phyloP scores from a whole-genome alignment of 2,888 invertebrate species.

The Boloria selene region DNA sequence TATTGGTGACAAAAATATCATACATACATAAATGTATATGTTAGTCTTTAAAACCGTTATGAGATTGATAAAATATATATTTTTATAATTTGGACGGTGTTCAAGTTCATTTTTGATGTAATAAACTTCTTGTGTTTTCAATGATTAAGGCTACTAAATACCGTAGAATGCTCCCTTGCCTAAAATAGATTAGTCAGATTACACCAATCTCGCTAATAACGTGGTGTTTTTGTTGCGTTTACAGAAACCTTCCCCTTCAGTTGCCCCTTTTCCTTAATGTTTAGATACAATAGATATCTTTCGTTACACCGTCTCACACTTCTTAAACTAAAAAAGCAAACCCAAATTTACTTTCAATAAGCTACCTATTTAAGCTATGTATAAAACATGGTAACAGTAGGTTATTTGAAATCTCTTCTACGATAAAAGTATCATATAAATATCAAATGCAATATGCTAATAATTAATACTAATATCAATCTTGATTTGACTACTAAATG shows the following conservation, averaged over 20 bases:
- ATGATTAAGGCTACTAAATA: slow-evolving; percentile 64
- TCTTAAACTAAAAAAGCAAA: not conserved
- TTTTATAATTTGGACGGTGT: not conserved
- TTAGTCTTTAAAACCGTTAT: too few relatives aligned
- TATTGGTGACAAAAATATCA: too few relatives aligned
- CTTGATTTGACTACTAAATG: too few relatives aligned
- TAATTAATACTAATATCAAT: too few relatives aligned
- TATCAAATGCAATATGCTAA: too few relatives aligned
- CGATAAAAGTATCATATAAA: too few relatives aligned
- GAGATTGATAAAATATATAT: not conserved
- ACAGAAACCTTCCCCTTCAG: slow-evolving; percentile 70
- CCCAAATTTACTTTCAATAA: not conserved
- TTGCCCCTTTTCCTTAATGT: slow-evolving; percentile 70
- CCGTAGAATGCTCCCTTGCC: slow-evolving; percentile 63
- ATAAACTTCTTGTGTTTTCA: slow-evolving; percentile 23
- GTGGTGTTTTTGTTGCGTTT: slow-evolving; percentile 81
- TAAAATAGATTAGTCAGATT: slow-evolving; percentile 83
- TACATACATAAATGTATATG: too few relatives aligned
- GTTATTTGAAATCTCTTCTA: too few relatives aligned
- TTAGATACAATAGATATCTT: slow-evolving; percentile 45
- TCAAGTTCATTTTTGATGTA: not conserved
- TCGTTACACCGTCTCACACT: slow-evolving; percentile 56
- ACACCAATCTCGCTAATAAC: slow-evolving; percentile 83
- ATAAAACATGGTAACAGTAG: too few relatives aligned
- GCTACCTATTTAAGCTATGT: too few relatives aligned